phyloP scores from a whole-genome alignment of 2,113 vertebrate genomes.

The Spea bombifrons region DNA sequence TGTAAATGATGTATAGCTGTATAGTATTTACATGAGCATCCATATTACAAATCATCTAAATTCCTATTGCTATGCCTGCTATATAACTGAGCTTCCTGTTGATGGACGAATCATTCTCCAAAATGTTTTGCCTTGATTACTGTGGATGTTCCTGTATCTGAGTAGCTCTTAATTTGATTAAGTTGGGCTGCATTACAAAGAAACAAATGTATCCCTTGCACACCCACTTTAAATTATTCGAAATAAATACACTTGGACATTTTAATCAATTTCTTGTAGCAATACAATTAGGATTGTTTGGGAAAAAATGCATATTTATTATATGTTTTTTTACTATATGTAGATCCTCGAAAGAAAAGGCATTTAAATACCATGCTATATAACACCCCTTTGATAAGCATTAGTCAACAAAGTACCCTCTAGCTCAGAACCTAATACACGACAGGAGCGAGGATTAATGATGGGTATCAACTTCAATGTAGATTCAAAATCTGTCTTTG shows the following conservation, averaged over 20 bases:
- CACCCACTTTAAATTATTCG: not conserved
- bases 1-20: too few species aligned
- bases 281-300: not conserved
- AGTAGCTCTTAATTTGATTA: too few species aligned
- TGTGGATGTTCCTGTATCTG: too few species aligned
- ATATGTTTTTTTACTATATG: not conserved
- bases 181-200: not conserved
- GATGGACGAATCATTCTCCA: too few species aligned
- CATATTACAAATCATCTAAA: too few species aligned
- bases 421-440: slow-evolving; percentile 11
- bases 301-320: not conserved
- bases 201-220: not conserved
- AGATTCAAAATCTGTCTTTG: slow-evolving; percentile 9
- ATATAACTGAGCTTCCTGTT: too few species aligned
- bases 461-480: slow-evolving; percentile 3
- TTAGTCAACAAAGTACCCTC: slow-evolving; percentile 19
- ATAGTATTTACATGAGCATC: too few species aligned
- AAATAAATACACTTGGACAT: not conserved
- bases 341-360: not conserved
- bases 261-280: not conserved
- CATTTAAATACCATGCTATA: not conserved
- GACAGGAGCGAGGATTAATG: slow-evolving; percentile 11
- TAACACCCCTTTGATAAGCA: slow-evolving; percentile 5
- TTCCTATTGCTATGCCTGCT: too few species aligned
- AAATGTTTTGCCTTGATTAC: too few species aligned